Evolutionary conservation across 2,888 invertebrate genomes (phyloP).

Genomic region (Cantharis rufa): DNA sequence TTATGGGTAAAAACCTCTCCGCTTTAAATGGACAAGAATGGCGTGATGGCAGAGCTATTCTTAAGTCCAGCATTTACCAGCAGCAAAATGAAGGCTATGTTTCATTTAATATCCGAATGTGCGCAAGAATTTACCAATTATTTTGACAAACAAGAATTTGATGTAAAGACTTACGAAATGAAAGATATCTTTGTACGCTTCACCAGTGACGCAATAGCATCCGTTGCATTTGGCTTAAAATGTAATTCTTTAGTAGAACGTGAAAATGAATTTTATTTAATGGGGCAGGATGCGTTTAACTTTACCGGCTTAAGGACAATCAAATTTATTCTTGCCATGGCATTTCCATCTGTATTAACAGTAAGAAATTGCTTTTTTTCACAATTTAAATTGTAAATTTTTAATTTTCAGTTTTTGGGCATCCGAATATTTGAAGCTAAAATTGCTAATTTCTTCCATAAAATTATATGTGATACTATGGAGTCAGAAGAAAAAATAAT

Average conservation of each 20-base stretch:
- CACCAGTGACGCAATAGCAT: slow-evolving; percentile 56
- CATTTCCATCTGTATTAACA: not conserved
- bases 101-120: slow-evolving; percentile 30
- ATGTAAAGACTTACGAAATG: not conserved
- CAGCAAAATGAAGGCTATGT: slow-evolving; percentile 35
- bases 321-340: not conserved
- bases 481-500: not conserved
- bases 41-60: slow-evolving; percentile 31
- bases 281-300: not conserved
- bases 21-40: slow-evolving; percentile 10
- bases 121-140: slow-evolving; percentile 27
- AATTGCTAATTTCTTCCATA: not conserved
- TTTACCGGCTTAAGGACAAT: not conserved
- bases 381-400: not conserved
- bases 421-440: not conserved
- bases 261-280: slow-evolving; percentile 46
- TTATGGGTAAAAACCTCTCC: not conserved
- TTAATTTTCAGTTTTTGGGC: not conserved
- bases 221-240: slow-evolving; percentile 56
- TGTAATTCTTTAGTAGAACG: slow-evolving; percentile 57
- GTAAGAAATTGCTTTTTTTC: not conserved
- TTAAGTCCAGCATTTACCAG: slow-evolving; percentile 37
- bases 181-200: slow-evolving; percentile 40
- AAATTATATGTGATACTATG: not conserved
- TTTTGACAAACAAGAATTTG: slow-evolving; percentile 14